These are phyloP conservation scores for Bradypodion ventrale DNA, from an alignment of 2,797 vertebrate genomes.

Conservation along the genomic window DNA sequence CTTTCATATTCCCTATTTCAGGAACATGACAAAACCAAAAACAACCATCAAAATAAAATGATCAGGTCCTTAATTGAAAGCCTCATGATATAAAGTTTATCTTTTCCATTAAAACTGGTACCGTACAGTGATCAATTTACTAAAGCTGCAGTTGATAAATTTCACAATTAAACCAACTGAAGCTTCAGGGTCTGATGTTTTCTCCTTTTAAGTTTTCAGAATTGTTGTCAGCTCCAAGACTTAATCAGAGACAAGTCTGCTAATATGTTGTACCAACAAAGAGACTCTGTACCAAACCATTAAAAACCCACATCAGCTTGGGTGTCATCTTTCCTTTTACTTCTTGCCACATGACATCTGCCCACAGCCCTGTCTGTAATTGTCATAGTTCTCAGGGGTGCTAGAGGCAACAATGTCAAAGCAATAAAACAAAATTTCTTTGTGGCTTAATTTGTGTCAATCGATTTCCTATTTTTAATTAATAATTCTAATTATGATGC, in stretches of 20 bases:
- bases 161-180: slow-evolving; percentile 1
- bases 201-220: neutral
- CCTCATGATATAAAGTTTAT: neutral
- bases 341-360: neutral
- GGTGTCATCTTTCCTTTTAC: slow-evolving; percentile 7
- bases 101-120: neutral
- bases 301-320: slow-evolving; percentile 52
- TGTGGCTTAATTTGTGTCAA: slow-evolving; percentile 90
- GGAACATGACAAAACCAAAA: neutral
- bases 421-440: slow-evolving; percentile 82
- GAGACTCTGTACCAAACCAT: slow-evolving; percentile 39
- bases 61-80: neutral
- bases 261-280: slow-evolving; percentile 36
- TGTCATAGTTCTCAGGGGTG: slow-evolving; percentile 69
- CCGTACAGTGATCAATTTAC: neutral
- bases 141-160: neutral
- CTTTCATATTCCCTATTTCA: neutral
- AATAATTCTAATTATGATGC: slow-evolving; percentile 99
- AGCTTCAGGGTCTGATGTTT: neutral
- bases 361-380: slow-evolving; percentile 34
- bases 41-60: neutral
- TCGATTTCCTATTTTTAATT: slow-evolving; percentile 99
- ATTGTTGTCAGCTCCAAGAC: neutral
- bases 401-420: slow-evolving; percentile 83
- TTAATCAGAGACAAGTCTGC: slow-evolving; percentile 11